Evolutionary conservation across 2,113 vertebrate species (phyloP).

Genomic region (Esox niger): DNA sequence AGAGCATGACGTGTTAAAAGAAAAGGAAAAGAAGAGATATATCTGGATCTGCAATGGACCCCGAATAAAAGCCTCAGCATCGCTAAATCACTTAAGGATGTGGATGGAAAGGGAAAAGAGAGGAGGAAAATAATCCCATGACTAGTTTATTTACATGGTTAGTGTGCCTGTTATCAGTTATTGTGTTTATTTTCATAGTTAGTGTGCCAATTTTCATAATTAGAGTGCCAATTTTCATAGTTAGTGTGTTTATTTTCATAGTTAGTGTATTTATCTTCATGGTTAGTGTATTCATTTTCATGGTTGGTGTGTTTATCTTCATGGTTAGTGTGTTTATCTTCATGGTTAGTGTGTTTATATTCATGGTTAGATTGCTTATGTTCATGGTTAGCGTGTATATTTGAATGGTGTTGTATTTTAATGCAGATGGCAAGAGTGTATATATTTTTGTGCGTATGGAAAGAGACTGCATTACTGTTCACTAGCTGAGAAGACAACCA

Average conservation of each 20-base stretch:
- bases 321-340: no score
- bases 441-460: slow-evolving; percentile 24
- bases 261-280: no score
- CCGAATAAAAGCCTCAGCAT: slow-evolving; percentile 5
- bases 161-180: slow-evolving; percentile 1
- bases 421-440: slow-evolving; percentile 9
- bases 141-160: slow-evolving; percentile 22
- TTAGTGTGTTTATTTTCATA: no score
- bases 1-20: slow-evolving; percentile 11
- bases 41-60: slow-evolving; percentile 8
- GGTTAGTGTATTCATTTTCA: no score
- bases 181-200: no score
- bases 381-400: slow-evolving; percentile 6
- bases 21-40: slow-evolving; percentile 7
- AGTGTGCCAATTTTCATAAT: no score
- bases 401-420: no score
- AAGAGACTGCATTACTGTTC: slow-evolving; percentile 47
- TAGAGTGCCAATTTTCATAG: no score
- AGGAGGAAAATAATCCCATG: slow-evolving; percentile 24
- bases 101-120: slow-evolving; percentile 5
- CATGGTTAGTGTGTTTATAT: no score
- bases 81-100: slow-evolving; percentile 5
- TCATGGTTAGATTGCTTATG: no score
- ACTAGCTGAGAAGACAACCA: slow-evolving; percentile 13
- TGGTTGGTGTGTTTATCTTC: no score